These are phyloP conservation scores for Diaphora mendica DNA, from an alignment of 2,888 invertebrate species.

Conservation along the genomic window DNA sequence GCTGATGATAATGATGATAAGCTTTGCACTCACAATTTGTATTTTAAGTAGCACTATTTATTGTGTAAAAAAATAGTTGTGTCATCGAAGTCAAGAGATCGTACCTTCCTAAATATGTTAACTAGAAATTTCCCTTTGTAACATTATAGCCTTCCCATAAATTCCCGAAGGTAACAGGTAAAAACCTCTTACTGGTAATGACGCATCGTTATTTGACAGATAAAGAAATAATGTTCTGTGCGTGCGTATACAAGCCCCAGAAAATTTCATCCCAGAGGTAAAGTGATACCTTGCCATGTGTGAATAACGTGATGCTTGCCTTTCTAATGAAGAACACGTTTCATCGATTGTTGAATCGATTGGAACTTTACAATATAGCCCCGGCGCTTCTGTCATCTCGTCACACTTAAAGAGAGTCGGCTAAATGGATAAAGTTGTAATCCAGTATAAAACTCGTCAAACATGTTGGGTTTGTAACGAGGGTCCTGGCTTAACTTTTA, in stretches of 20 bases:
- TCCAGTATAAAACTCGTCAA: slow-evolving; percentile 41
- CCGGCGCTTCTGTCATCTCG: slow-evolving; percentile 39
- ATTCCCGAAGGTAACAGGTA: slow-evolving; percentile 20
- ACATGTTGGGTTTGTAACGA: slow-evolving; percentile 28
- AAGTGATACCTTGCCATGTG: slow-evolving; percentile 23
- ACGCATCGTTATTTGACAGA: slow-evolving; percentile 38
- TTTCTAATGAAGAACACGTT: slow-evolving; percentile 60
- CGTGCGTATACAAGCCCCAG: slow-evolving; percentile 40
- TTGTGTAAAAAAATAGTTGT: background rate
- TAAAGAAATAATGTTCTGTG: slow-evolving; percentile 49
- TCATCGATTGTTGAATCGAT: slow-evolving; percentile 20
- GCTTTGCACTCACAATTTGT: background rate
- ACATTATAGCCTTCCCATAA: slow-evolving; percentile 16
- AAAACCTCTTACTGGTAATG: slow-evolving; percentile 32
- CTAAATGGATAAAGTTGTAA: slow-evolving; percentile 54
- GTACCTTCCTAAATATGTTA: background rate
- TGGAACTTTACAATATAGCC: slow-evolving; percentile 38
- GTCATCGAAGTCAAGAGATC: background rate
- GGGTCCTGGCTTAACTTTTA: slow-evolving; percentile 21
- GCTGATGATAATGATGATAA: no score
- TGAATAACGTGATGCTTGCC: slow-evolving; percentile 36
- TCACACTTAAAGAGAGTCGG: slow-evolving; percentile 28
- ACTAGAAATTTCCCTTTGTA: background rate
- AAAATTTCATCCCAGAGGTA: slow-evolving; percentile 34
- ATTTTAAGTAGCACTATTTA: background rate